Percentiles rank a stretch among this genome's conserved stretches.
Evolutionary conservation across 2,888 invertebrate genomes (phyloP).

Genomic region (Cephus spinipes): DNA sequence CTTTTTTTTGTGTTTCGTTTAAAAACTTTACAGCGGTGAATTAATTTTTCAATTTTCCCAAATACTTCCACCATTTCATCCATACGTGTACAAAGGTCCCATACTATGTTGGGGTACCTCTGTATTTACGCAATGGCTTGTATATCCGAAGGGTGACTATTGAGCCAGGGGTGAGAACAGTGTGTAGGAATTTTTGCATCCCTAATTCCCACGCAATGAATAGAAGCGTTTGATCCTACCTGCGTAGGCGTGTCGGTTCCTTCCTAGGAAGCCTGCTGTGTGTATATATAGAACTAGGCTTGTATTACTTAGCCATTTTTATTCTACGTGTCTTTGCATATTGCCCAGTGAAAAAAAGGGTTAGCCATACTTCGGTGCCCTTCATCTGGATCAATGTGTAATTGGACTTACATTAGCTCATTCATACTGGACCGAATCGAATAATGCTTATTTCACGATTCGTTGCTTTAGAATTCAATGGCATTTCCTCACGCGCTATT

Average conservation of each 20-base stretch:
- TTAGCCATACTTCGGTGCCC: neutral
- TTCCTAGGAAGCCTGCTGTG: neutral
- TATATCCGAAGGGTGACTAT: neutral
- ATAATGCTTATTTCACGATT: neutral
- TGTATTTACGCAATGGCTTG: neutral
- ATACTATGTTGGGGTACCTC: neutral
- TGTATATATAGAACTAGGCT: neutral
- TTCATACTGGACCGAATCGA: neutral
- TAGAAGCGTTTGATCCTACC: neutral
- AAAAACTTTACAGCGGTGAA: neutral
- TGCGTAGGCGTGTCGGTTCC: neutral
- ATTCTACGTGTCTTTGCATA: neutral
- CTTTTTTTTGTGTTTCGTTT: neutral
- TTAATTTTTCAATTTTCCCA: neutral
- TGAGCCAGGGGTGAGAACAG: neutral
- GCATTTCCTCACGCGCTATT: neutral
- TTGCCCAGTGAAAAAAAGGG: neutral
- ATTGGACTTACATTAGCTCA: neutral
- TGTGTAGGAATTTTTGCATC: conserved; percentile 10
- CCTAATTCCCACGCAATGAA: conserved; percentile 13
- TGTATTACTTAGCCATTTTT: neutral
- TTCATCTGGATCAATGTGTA: neutral
- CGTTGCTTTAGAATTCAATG: neutral
- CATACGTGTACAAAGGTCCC: neutral
- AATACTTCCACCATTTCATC: neutral